Evolutionary conservation across 2,888 invertebrate genomes (phyloP).

Genomic region (Muschampia plurimacula): DNA sequence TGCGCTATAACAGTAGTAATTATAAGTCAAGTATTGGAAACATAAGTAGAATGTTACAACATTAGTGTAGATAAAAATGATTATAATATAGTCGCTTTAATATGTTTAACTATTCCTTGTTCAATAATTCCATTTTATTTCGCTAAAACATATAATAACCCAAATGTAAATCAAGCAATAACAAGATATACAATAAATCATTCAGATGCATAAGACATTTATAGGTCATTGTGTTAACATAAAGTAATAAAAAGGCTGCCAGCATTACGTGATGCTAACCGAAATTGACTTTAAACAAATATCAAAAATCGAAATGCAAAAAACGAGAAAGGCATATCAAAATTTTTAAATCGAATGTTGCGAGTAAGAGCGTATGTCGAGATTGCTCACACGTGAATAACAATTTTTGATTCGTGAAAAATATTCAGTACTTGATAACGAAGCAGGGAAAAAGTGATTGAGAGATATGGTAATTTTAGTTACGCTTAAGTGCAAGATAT

Average conservation of each 20-base stretch:
- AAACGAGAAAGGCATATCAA: neutral
- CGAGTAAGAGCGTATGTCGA: slow-evolving; percentile 7
- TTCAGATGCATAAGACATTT: slow-evolving; percentile 9
- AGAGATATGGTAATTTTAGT: too few species aligned
- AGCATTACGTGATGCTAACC: slow-evolving; percentile 6
- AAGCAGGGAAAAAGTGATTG: neutral
- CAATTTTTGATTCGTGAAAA: slow-evolving; percentile 9
- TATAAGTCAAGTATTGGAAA: too few species aligned
- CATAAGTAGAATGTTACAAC: too few species aligned
- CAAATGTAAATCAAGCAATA: slow-evolving; percentile 4
- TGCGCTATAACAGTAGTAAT: too few species aligned
- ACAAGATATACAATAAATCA: slow-evolving; percentile 13
- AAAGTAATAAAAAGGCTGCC: slow-evolving; percentile 3
- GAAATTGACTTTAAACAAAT: slow-evolving; percentile 30
- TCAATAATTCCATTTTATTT: too few species aligned
- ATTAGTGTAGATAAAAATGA: too few species aligned
- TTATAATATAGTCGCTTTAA: too few species aligned
- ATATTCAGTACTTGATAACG: neutral
- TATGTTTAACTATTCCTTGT: too few species aligned
- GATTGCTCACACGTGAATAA: slow-evolving; percentile 15
- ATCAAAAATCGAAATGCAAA: slow-evolving; percentile 10
- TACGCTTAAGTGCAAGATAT: too few species aligned
- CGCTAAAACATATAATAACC: neutral
- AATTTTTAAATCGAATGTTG: slow-evolving; percentile 18
- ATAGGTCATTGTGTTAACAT: slow-evolving; percentile 18